Evolutionary conservation across 2,113 vertebrate genomes (phyloP).

Genomic region (Ageneiosus marmoratus): DNA sequence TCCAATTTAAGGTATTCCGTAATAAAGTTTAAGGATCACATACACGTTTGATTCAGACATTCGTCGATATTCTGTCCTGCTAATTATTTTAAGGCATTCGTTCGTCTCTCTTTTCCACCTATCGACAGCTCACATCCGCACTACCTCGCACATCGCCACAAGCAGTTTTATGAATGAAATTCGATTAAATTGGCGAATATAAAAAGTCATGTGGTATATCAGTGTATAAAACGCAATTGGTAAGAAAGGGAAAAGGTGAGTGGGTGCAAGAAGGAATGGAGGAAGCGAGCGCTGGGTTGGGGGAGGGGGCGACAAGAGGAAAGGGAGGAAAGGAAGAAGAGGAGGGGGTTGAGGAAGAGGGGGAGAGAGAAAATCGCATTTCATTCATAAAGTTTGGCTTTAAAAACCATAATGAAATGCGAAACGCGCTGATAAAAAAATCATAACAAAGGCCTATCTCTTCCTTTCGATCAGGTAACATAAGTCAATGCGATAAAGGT

Average conservation of each 20-base stretch:
- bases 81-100: slow-evolving; percentile 55
- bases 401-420: slow-evolving; percentile 85
- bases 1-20: slow-evolving; percentile 19
- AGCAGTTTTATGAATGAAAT: slow-evolving; percentile 78
- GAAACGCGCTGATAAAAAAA: slow-evolving; percentile 81
- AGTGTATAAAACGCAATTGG: slow-evolving; percentile 52
- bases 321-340: slow-evolving; percentile 57
- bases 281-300: slow-evolving; percentile 39
- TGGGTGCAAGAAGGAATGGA: slow-evolving; percentile 66
- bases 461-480: slow-evolving; percentile 56
- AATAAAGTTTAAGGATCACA: slow-evolving; percentile 19
- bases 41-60: slow-evolving; percentile 30
- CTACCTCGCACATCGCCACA: slow-evolving; percentile 65
- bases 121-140: slow-evolving; percentile 51
- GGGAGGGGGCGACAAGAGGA: slow-evolving; percentile 60
- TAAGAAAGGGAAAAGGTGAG: slow-evolving; percentile 59
- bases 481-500: slow-evolving; percentile 61
- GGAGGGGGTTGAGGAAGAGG: slow-evolving; percentile 60
- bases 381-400: slow-evolving; percentile 90
- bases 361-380: slow-evolving; percentile 72
- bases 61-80: slow-evolving; percentile 47
- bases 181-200: slow-evolving; percentile 46
- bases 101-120: slow-evolving; percentile 53
- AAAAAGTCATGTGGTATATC: slow-evolving; percentile 47
- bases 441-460: slow-evolving; percentile 64